Percentiles rank a stretch among this genome's conserved stretches.
Conservation (phyloP, 2,888 invertebrate genomes). For the Ormyrus nitidulus region DNA sequence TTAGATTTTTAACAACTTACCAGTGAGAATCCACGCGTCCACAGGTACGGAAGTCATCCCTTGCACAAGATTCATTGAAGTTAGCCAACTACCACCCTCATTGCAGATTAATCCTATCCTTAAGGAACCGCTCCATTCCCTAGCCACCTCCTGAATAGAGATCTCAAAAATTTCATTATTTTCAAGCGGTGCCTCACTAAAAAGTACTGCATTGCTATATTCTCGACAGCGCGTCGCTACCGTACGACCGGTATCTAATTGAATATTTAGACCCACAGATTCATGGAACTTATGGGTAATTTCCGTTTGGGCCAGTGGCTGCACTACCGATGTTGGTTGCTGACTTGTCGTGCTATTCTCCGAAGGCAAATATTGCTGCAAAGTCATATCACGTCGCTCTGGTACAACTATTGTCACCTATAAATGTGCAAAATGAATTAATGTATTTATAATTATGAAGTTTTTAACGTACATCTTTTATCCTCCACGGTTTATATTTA, state of each 20-base stretch:
- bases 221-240: conserved; percentile 81
- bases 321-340: conserved; percentile 78
- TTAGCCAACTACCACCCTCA: conserved; percentile 75
- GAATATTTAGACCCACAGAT: conserved; percentile 83
- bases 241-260: conserved; percentile 82
- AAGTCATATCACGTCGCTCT: conserved; percentile 71
- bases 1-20: conserved; percentile 66
- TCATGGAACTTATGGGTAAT: conserved; percentile 76
- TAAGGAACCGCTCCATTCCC: conserved; percentile 84
- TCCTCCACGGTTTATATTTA: too few species aligned
- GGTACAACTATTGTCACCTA: conserved; percentile 73
- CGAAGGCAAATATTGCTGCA: conserved; percentile 72
- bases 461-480: too few species aligned
- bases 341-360: conserved; percentile 77
- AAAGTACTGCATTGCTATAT: conserved; percentile 80
- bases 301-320: conserved; percentile 76
- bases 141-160: conserved; percentile 80
- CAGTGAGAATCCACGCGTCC: conserved; percentile 83
- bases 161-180: conserved; percentile 89
- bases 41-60: conserved; percentile 81
- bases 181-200: conserved; percentile 84
- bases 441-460: too few species aligned
- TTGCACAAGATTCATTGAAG: conserved; percentile 80
- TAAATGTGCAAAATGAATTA: neutral
- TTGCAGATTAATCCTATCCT: conserved; percentile 88